Percentiles rank a stretch among this genome's conserved stretches.
Evolutionary conservation across 2,113 vertebrate species (phyloP).

Genomic region (Phrynosoma platyrhinos): DNA sequence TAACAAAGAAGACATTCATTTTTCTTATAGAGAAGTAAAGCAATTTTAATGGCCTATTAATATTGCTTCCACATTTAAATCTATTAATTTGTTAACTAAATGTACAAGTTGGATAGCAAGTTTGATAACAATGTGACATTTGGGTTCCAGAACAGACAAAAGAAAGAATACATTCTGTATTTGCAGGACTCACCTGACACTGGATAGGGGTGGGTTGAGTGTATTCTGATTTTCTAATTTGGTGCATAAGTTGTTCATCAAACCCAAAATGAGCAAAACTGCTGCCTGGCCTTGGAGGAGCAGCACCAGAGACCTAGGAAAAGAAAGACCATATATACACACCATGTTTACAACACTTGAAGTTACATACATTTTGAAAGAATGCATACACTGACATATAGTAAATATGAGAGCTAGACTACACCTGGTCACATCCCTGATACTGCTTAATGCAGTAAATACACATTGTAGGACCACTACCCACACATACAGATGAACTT

Average conservation of each 20-base stretch:
- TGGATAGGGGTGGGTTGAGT: conserved; percentile 99
- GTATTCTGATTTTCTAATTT: conserved; percentile 98
- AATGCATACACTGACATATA: background rate
- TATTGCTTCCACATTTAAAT: background rate
- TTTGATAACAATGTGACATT: background rate
- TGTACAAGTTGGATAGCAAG: background rate
- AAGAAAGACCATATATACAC: conserved; percentile 23
- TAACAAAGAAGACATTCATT: background rate
- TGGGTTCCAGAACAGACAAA: background rate
- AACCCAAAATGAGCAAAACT: conserved; percentile 98
- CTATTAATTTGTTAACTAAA: background rate
- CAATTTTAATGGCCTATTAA: background rate
- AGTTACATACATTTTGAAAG: background rate
- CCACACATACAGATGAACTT: background rate
- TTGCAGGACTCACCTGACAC: conserved; percentile 86
- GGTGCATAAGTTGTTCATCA: conserved; percentile 97
- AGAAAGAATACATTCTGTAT: background rate
- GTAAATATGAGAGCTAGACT: background rate
- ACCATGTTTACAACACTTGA: background rate
- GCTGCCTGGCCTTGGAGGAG: conserved; percentile 91
- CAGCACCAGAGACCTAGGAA: conserved; percentile 93
- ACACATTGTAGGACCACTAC: too few relatives aligned
- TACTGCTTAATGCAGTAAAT: background rate
- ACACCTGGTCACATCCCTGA: background rate
- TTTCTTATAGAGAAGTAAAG: background rate